Evolutionary conservation across 2,888 invertebrate genomes (phyloP).

Genomic region (Temnothorax unifasciatus): DNA sequence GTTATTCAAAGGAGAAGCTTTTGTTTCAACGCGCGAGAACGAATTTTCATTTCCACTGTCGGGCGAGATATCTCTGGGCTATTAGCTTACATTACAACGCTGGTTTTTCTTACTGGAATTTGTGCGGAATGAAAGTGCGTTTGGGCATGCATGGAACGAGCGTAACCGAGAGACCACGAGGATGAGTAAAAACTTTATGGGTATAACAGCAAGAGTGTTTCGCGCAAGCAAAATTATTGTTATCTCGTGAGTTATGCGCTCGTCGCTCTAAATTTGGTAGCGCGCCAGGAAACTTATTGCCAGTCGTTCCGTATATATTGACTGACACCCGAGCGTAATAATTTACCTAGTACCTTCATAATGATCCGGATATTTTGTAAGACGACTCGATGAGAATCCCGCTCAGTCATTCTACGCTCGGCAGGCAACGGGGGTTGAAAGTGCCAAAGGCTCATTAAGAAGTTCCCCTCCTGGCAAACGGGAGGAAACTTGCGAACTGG

Average conservation of each 20-base stretch:
- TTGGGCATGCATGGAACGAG: not conserved
- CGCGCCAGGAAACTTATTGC: constrained; percentile 1
- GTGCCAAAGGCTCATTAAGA: constrained; percentile 49
- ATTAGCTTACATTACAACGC: not conserved
- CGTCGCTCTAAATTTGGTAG: not conserved
- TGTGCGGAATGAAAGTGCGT: not conserved
- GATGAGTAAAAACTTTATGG: constrained; percentile 13
- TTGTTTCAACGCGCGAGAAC: constrained; percentile 6
- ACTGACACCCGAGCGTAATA: constrained; percentile 8
- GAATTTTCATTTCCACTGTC: constrained; percentile 18
- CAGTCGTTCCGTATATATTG: not conserved
- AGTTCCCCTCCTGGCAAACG: constrained; percentile 17
- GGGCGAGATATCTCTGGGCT: not conserved
- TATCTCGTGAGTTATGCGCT: not conserved
- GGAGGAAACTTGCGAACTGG: constrained; percentile 45
- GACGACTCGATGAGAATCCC: constrained; percentile 30
- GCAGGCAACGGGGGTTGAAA: constrained; percentile 35
- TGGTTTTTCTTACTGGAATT: constrained; percentile 4
- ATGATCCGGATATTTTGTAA: constrained; percentile 32
- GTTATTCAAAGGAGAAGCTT: not conserved
- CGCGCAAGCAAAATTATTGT: not conserved
- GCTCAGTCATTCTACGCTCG: constrained; percentile 43
- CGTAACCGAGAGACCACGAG: not conserved
- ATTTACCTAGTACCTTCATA: constrained; percentile 31
- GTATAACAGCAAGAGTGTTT: not conserved